Evolutionary conservation across 2,113 vertebrate species (phyloP).

Genomic region (Anarhynchus alexandrinus): DNA sequence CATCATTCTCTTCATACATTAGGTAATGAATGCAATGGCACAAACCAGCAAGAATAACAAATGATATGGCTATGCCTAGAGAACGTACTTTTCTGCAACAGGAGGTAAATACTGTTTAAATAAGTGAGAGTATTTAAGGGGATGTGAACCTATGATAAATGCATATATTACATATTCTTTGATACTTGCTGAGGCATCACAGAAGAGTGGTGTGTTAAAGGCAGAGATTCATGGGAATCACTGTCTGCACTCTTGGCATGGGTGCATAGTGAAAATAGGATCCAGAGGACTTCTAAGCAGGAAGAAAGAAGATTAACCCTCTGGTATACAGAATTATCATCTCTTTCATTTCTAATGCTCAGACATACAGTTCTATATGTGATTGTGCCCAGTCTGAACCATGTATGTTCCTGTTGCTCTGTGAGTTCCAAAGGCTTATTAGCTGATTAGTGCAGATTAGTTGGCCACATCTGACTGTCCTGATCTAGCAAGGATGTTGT

Average conservation of each 20-base stretch:
- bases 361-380: neutral
- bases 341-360: neutral
- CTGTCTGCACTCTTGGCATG: neutral
- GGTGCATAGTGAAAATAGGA: neutral
- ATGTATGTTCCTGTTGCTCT: neutral
- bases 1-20: neutral
- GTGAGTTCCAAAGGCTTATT: neutral
- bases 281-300: constrained; percentile 32
- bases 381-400: neutral
- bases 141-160: neutral
- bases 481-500: neutral
- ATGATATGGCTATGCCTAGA: neutral
- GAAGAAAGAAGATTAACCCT: constrained; percentile 43
- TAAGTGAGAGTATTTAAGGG: neutral
- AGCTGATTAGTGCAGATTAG: neutral
- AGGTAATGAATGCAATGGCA: neutral
- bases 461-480: neutral
- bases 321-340: neutral
- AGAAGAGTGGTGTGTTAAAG: neutral
- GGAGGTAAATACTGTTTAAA: constrained; percentile 12
- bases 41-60: constrained; percentile 1
- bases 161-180: neutral
- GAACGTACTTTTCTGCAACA: neutral
- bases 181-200: constrained; percentile 6
- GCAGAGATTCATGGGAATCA: constrained; percentile 17